Evolutionary conservation across 1,140 invertebrate species (phyloP).

Genomic region (Trichoplusia ni): DNA sequence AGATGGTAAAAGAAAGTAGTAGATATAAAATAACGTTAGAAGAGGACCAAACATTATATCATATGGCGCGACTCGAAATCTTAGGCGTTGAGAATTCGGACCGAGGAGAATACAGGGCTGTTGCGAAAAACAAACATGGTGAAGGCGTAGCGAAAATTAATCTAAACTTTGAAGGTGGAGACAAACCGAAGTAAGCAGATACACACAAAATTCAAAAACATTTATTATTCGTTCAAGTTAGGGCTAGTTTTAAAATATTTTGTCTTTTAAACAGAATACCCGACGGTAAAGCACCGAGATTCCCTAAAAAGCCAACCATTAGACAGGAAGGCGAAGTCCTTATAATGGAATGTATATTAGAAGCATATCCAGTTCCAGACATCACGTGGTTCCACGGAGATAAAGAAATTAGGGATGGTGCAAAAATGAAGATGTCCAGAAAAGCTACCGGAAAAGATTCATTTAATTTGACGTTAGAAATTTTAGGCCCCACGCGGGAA

Average conservation of each 20-base stretch:
- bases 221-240: slow-evolving; percentile 21
- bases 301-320: slow-evolving; percentile 98
- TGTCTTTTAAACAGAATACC: slow-evolving; percentile 89
- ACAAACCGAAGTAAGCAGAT: slow-evolving; percentile 90
- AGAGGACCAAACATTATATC: slow-evolving; percentile 93
- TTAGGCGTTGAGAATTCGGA: slow-evolving; percentile 91
- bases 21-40: slow-evolving; percentile 90
- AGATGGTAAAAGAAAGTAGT: slow-evolving; percentile 88
- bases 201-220: slow-evolving; percentile 14
- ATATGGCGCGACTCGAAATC: slow-evolving; percentile 93
- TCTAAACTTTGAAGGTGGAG: slow-evolving; percentile 95
- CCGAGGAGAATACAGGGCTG: slow-evolving; percentile 95
- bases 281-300: slow-evolving; percentile 96
- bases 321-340: slow-evolving; percentile 96
- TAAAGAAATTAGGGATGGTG: slow-evolving; percentile 90
- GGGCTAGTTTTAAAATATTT: slow-evolving; percentile 43
- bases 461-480: slow-evolving; percentile 95
- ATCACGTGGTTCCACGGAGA: slow-evolving; percentile 97
- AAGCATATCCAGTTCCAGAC: slow-evolving; percentile 96
- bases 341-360: slow-evolving; percentile 97
- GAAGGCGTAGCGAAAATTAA: slow-evolving; percentile 97
- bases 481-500: slow-evolving; percentile 95
- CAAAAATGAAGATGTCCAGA: slow-evolving; percentile 92
- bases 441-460: slow-evolving; percentile 94
- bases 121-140: slow-evolving; percentile 95